phyloP scores from a whole-genome alignment of 2,797 vertebrate species.

The Clamator glandarius region DNA sequence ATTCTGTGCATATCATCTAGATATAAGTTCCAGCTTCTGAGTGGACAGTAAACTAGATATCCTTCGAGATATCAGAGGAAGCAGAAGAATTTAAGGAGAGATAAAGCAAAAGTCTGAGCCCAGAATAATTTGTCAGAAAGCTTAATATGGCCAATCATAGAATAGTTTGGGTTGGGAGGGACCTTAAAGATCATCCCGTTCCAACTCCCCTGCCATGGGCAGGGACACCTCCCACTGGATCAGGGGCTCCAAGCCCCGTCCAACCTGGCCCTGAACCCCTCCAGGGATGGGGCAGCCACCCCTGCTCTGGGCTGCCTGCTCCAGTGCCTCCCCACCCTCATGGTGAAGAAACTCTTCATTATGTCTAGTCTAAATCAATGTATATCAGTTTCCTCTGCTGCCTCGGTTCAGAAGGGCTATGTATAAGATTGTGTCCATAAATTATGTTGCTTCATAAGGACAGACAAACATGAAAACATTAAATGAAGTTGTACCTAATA shows the following conservation, averaged over 20 bases:
- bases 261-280: no score
- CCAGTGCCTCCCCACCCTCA: no score
- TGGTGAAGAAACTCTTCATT: no score
- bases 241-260: no score
- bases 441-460: background rate
- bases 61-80: background rate
- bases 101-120: background rate
- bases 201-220: no score
- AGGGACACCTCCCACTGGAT: no score
- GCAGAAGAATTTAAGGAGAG: background rate
- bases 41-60: background rate
- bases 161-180: no score
- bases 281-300: no score
- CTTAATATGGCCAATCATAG: background rate
- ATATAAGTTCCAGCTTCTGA: background rate
- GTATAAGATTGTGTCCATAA: background rate
- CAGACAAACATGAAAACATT: background rate
- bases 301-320: no score
- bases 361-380: background rate
- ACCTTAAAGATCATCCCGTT: no score
- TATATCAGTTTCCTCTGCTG: background rate
- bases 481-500: conserved; percentile 84
- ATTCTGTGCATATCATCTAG: background rate
- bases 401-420: background rate
- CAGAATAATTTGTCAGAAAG: background rate